phyloP scores from a whole-genome alignment of 2,888 invertebrate species.

The Melanotus villosus region DNA sequence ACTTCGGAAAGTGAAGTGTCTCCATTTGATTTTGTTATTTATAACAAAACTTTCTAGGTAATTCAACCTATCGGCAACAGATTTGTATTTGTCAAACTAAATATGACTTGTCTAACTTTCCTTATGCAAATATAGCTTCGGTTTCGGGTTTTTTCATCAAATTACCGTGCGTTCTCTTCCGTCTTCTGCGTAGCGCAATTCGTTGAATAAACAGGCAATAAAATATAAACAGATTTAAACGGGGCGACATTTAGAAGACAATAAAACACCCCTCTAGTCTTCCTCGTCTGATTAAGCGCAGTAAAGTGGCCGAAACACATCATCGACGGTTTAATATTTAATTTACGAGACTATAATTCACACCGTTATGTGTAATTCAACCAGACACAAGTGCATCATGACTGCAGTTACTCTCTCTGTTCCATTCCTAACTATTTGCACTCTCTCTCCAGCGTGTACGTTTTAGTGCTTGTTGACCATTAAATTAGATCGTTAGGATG shows the following conservation, averaged over 20 bases:
- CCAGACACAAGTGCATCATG: constrained; percentile 27
- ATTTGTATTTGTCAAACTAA: too few relatives aligned
- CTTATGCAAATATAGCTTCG: too few relatives aligned
- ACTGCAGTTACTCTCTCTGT: constrained; percentile 10
- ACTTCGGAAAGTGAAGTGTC: too few relatives aligned
- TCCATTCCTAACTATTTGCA: neutral
- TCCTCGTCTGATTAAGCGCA: constrained; percentile 27
- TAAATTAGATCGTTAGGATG: neutral
- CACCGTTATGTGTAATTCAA: constrained; percentile 18
- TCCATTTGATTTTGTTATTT: too few relatives aligned
- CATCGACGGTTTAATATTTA: constrained; percentile 38
- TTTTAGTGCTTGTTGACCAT: neutral
- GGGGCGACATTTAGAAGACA: constrained; percentile 30
- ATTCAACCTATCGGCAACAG: too few relatives aligned
- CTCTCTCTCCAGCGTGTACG: neutral
- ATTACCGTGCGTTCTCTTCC: constrained; percentile 1
- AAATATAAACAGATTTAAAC: constrained; percentile 34
- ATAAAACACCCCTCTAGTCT: constrained; percentile 29
- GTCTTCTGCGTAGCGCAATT: constrained; percentile 3
- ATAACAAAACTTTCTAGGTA: too few relatives aligned
- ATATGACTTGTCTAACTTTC: too few relatives aligned
- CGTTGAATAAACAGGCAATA: constrained; percentile 23
- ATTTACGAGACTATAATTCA: constrained; percentile 37
- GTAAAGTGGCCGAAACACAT: constrained; percentile 34
- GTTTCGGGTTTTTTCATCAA: neutral